Evolutionary conservation across 2,797 vertebrate genomes (phyloP), one percentile per base, ranked within the genome.

Genomic region (Hippocampus kuda): DNA sequence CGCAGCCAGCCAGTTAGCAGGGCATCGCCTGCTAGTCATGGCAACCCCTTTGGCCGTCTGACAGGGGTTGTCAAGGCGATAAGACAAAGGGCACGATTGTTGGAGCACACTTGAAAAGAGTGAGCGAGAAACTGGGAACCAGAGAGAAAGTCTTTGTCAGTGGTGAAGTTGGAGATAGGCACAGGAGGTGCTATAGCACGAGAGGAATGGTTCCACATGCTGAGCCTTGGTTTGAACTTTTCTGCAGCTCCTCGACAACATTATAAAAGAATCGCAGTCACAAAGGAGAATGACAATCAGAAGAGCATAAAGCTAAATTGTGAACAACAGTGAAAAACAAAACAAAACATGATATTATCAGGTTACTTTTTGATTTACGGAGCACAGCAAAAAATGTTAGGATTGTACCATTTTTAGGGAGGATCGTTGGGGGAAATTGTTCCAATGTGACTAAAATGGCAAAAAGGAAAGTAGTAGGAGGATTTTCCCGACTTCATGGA

Each of bases 71-170:
- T 89, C 89, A 90, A 84, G 86, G 88, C 77, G 62, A 86, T 79
- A 78, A 87, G 86, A 92, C 91, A 93, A 92, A 91, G 91, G 81
- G 75, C 82, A 81, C 59, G 77, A 90, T 93, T 92, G 90, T 91
- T 89, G 84, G 79, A 78, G 81, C 81, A 91, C 86, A 79, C 81
- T 81, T 88, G 85, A 90, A 88, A 91, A 81, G 85, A 84, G 85
- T 57, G 79, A 83, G 83, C 75, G 80, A 85, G 79, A 83, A 81
- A 77, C 79, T 85, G 81, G 53, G 77, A 83, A 81, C 27, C 65
- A 83, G 73, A 76, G 77, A 74, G 77, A 79, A 72, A 84, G 66
- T 90, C 87, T 89, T 89, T 88, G 86, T 86, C 80, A 86, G 24
- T 84, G 84, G 83, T 78, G 83, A 84, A 79, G 80, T 76, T 84